Percentiles rank a stretch among this genome's conserved stretches.
phyloP scores from a whole-genome alignment of 2,888 invertebrate genomes.

The Ochlodes sylvanus region DNA sequence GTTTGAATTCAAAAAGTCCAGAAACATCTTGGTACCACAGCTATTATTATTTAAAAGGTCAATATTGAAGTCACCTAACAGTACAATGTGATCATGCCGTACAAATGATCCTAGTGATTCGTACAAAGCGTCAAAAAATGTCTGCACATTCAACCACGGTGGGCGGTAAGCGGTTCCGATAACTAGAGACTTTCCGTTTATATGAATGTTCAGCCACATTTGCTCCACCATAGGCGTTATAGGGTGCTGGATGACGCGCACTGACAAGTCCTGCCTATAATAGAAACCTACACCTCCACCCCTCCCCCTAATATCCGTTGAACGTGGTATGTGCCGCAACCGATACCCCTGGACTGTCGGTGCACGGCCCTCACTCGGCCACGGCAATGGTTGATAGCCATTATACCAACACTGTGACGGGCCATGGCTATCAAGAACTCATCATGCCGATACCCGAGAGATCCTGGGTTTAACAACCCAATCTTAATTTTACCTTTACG shows the following conservation, averaged over 20 bases:
- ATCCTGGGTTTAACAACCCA: no score
- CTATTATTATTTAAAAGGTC: slow-evolving; percentile 1
- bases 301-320: no score
- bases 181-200: slow-evolving; percentile 4
- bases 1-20: slow-evolving; percentile 10
- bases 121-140: slow-evolving; percentile 4
- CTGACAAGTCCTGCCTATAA: slow-evolving; percentile 11
- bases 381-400: no score
- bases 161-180: slow-evolving; percentile 16
- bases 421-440: no score
- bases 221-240: slow-evolving; percentile 14
- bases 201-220: slow-evolving; percentile 24
- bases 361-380: no score
- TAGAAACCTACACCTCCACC: neutral
- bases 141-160: slow-evolving; percentile 7
- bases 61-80: neutral
- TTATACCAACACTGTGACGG: no score
- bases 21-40: neutral
- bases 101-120: neutral
- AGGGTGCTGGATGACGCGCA: slow-evolving; percentile 1
- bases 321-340: no score
- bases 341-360: no score
- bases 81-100: slow-evolving; percentile 5
- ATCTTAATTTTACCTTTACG: no score
- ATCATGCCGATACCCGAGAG: neutral